phyloP scores from a whole-genome alignment of 2,888 invertebrate genomes.

The Listrodromus nycthemerus region DNA sequence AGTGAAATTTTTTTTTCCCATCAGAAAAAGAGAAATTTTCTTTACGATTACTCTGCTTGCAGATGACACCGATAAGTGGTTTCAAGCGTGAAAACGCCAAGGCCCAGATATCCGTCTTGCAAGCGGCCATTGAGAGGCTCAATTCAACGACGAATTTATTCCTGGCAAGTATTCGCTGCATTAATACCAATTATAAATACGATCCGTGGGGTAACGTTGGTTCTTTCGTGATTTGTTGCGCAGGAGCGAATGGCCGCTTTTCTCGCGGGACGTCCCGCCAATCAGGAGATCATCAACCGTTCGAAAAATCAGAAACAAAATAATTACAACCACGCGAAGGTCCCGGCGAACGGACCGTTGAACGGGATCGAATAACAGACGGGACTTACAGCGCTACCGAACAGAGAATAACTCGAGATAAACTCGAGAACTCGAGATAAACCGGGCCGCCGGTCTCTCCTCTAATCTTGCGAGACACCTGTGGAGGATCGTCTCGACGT shows the following conservation, averaged over 20 bases:
- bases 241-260: slow-evolving; percentile 89
- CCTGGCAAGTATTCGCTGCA: slow-evolving; percentile 75
- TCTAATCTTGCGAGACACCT: slow-evolving; percentile 17
- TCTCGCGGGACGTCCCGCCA: slow-evolving; percentile 88
- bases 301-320: slow-evolving; percentile 84
- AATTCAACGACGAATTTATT: slow-evolving; percentile 77
- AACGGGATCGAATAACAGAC: slow-evolving; percentile 79
- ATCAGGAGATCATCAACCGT: slow-evolving; percentile 86
- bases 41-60: slow-evolving; percentile 29
- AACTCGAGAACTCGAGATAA: too few species aligned
- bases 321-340: slow-evolving; percentile 79
- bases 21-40: not conserved
- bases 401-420: too few species aligned
- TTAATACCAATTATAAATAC: not conserved
- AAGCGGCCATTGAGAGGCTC: slow-evolving; percentile 75
- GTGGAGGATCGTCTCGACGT: slow-evolving; percentile 25
- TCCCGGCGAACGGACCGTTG: slow-evolving; percentile 72
- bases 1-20: too few species aligned
- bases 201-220: not conserved
- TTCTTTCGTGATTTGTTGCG: slow-evolving; percentile 42
- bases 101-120: slow-evolving; percentile 74
- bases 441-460: not conserved
- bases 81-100: slow-evolving; percentile 74
- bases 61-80: slow-evolving; percentile 77
- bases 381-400: not conserved